These are phyloP conservation scores for Galendromus occidentalis DNA, from an alignment of 1,140 invertebrate species.

Conservation along the genomic window DNA sequence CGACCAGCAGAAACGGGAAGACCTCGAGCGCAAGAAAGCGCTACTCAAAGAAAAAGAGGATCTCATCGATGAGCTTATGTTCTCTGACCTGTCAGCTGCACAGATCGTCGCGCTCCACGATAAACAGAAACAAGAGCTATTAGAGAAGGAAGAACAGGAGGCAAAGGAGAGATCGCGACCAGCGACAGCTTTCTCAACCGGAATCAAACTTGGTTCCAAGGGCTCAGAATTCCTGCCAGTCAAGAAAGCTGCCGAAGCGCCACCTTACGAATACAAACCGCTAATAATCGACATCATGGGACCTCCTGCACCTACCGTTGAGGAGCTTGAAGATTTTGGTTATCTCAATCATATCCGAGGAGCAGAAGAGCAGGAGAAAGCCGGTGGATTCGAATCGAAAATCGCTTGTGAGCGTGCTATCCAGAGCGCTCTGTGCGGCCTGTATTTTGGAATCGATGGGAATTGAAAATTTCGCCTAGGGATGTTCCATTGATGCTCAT, in stretches of 20 bases:
- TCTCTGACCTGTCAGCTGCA: slow-evolving; percentile 63
- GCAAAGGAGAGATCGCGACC: slow-evolving; percentile 14
- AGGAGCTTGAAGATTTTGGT: slow-evolving; percentile 42
- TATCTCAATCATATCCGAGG: slow-evolving; percentile 53
- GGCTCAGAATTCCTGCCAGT: slow-evolving; percentile 30
- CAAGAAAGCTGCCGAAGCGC: slow-evolving; percentile 49
- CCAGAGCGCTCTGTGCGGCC: slow-evolving; percentile 66
- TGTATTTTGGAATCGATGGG: slow-evolving; percentile 36
- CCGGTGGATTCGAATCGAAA: slow-evolving; percentile 62
- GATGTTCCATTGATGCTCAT: no score
- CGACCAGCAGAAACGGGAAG: slow-evolving; percentile 39
- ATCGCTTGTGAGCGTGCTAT: slow-evolving; percentile 67
- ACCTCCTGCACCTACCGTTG: slow-evolving; percentile 42
- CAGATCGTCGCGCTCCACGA: slow-evolving; percentile 64
- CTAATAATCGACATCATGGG: slow-evolving; percentile 40
- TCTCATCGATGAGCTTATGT: slow-evolving; percentile 81
- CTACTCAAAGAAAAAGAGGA: slow-evolving; percentile 69
- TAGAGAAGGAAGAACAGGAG: slow-evolving; percentile 16
- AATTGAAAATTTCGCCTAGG: no score
- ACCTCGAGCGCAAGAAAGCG: slow-evolving; percentile 53
- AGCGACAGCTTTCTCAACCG: slow-evolving; percentile 25
- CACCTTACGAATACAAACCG: slow-evolving; percentile 46
- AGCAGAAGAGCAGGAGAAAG: slow-evolving; percentile 50
- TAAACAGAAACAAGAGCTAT: slow-evolving; percentile 33
- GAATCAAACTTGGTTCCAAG: slow-evolving; percentile 23